Conservation (phyloP, 2,888 invertebrate species). For the Malacosoma neustria region DNA sequence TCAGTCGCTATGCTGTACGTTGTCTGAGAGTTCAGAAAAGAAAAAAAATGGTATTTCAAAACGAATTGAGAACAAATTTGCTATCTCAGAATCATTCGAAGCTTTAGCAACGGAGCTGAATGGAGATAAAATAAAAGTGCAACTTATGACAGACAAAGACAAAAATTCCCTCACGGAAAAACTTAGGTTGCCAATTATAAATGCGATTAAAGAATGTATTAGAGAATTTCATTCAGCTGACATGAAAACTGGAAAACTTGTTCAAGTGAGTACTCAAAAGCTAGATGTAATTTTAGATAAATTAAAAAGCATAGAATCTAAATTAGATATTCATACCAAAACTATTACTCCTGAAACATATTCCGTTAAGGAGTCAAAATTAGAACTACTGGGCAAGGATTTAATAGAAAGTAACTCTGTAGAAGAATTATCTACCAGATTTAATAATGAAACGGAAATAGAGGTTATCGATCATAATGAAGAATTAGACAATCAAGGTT, state of each 20-base stretch:
- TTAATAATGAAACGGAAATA: constrained; percentile 20
- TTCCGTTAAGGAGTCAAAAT: constrained; percentile 28
- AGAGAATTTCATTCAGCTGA: constrained; percentile 27
- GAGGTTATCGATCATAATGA: constrained; percentile 14
- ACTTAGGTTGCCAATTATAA: constrained; percentile 44
- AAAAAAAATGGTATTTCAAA: constrained; percentile 28
- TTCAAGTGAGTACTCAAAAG: constrained; percentile 34
- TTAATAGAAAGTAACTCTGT: constrained; percentile 32
- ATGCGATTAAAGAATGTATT: constrained; percentile 44
- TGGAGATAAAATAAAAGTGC: constrained; percentile 50
- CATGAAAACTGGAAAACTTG: constrained; percentile 22
- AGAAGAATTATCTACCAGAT: constrained; percentile 31
- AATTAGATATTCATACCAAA: constrained; percentile 19
- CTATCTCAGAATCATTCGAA: constrained; percentile 49
- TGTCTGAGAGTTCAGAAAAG: constrained; percentile 46
- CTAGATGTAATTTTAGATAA: constrained; percentile 42
- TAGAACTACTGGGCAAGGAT: constrained; percentile 46
- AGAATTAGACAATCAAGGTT: constrained; percentile 17
- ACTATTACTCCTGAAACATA: constrained; percentile 7
- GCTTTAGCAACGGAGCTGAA: constrained; percentile 41
- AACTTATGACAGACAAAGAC: constrained; percentile 55
- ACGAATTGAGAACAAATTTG: constrained; percentile 21
- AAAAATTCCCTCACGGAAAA: constrained; percentile 43
- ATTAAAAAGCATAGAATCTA: constrained; percentile 40
- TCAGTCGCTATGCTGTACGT: constrained; percentile 42